These are phyloP conservation scores for Anadara kagoshimensis DNA, from an alignment of 1,140 invertebrate species.

Conservation along the genomic window DNA sequence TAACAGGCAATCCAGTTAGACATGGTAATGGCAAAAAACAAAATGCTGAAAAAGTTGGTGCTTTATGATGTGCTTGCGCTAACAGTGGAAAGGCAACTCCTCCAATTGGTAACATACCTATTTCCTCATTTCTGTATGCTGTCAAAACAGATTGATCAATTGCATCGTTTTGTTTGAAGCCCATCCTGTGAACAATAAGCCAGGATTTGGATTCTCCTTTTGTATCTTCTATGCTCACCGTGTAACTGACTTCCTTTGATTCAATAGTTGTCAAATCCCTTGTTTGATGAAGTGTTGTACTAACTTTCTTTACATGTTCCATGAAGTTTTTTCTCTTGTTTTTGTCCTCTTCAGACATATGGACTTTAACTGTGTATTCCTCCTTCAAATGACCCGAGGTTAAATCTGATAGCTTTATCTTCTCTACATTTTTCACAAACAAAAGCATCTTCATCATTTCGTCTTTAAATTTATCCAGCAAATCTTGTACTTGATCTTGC, in stretches of 20 bases:
- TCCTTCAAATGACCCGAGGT: constrained; percentile 19
- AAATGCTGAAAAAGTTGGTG: constrained; percentile 43
- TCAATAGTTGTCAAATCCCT: constrained; percentile 8
- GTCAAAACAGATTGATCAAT: neutral
- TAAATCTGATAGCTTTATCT: constrained; percentile 48
- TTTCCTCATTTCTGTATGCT: neutral
- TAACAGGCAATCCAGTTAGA: constrained; percentile 59
- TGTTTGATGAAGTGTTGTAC: neutral
- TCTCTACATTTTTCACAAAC: constrained; percentile 60
- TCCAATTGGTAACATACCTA: constrained; percentile 44
- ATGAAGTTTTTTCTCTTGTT: constrained; percentile 24
- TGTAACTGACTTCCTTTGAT: constrained; percentile 20
- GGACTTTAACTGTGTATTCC: constrained; percentile 35
- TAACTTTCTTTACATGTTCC: constrained; percentile 7
- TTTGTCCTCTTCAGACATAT: constrained; percentile 24
- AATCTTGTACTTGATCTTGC: constrained; percentile 23
- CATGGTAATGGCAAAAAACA: constrained; percentile 68
- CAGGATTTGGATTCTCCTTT: constrained; percentile 23
- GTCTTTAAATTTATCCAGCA: constrained; percentile 53
- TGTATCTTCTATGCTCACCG: constrained; percentile 34
- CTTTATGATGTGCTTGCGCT: neutral
- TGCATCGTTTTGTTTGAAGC: constrained; percentile 39
- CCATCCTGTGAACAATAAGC: constrained; percentile 52
- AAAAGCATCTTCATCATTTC: constrained; percentile 54
- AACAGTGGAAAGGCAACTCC: constrained; percentile 34